Base-by-base conservation (phyloP, 2,113 vertebrate species). In the Beaufortia kweichowensis region DNA sequence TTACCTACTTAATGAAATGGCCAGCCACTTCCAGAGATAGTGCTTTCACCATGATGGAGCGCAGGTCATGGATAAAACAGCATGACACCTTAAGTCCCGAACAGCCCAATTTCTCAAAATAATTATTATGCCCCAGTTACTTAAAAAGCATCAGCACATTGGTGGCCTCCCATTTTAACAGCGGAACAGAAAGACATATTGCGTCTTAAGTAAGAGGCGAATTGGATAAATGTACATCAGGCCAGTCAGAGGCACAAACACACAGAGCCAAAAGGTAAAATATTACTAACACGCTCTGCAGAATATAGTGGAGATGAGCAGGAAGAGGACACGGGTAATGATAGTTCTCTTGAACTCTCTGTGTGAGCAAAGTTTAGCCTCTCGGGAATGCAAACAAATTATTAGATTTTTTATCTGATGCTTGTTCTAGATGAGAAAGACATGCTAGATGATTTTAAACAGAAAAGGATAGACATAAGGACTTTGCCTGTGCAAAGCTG, bases 81-180 rank as follows among this genome's bases (percentile, higher is more conserved):
- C 79, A 82, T 88, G 87, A 90, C 89, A 87, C 78, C 80, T 83
- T 70, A 56, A 70, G 77, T 86, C 87, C 87, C 88, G 78, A 74
- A 68, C 46, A 82, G 75, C 87, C 81, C 86, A 81, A 90, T 91
- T 87, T 69, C 81, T 92, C 89, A 89, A 90, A 91, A 88, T 91
- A 91, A 91, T 91, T 88, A 90, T 87, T 85, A 89, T 88, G 84
- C 89, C 81, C 84, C 88, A 90, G 90, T 91, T 91, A 89, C 89
- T 92, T 92, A 91, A 93, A 93, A 91, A 90, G 87, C 87, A 83
- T 41, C 31, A 53, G 35, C 56, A 31, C 46, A 55, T 79, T 75
- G 72, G 67, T 72, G 17, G 84, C 86, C 83, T 82, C 85, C 78
- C 83, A 83, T 87, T 88, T 86, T 81, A 87, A 82, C 73, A 41